Percentiles rank a stretch among this genome's conserved stretches.
These are phyloP conservation scores for Azemiops feae DNA, from an alignment of 2,113 vertebrate species.

Conservation along the genomic window DNA sequence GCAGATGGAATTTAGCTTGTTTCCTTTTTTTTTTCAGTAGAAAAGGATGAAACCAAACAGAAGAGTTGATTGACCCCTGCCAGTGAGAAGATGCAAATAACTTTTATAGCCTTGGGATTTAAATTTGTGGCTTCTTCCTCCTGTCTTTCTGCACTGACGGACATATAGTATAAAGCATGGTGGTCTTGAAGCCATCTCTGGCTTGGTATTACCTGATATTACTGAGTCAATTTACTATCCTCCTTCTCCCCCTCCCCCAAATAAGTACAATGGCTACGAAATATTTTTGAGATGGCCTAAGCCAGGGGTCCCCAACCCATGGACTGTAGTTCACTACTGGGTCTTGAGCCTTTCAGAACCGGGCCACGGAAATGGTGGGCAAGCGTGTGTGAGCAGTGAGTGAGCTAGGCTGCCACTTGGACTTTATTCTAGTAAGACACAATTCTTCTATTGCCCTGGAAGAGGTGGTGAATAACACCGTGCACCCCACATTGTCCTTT, in stretches of 20 bases:
- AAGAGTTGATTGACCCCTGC: not conserved
- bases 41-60: not conserved
- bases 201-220: not conserved
- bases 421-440: not conserved
- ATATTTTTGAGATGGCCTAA: not conserved
- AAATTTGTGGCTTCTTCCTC: not conserved
- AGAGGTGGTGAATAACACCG: not conserved
- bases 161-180: not conserved
- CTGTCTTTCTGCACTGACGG: not conserved
- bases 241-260: too few relatives aligned
- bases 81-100: not conserved
- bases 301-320: not conserved
- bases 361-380: not conserved
- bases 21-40: not conserved
- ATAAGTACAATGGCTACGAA: not conserved
- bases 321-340: not conserved
- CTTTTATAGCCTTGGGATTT: not conserved
- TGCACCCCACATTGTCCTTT: not conserved
- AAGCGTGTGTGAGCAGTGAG: fast-evolving
- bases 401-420: not conserved
- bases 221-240: not conserved
- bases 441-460: not conserved
- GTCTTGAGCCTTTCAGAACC: not conserved
- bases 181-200: not conserved
- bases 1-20: not conserved